Evolutionary conservation across 2,888 invertebrate genomes (phyloP), one percentile per base, ranked within the genome.

Genomic region (Nebria brevicollis): DNA sequence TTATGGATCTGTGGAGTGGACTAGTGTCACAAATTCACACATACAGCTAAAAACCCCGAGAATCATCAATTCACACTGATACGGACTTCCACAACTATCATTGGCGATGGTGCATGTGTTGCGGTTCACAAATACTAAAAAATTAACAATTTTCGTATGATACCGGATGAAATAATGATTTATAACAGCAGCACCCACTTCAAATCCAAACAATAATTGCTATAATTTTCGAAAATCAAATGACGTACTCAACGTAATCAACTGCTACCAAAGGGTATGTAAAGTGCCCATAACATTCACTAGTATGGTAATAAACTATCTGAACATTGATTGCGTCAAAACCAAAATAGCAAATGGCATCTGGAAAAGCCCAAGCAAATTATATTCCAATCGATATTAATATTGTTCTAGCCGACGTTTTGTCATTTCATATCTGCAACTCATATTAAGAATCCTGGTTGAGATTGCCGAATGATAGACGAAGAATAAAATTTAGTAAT

Each of bases 61-160:
- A 70, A 26, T 70, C 26, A 70, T 70, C 70, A 70, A 70, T 70
- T 26, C 70, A 15, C 70, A 26, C 20, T 2, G 25, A 2, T 2
- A 13, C 26, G 70, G 25, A 20, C 70, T 26, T 26, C 11, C 70
- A 70, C 25, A 11, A 8, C 70, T 34, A 70, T 26, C 70, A 25
- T 26, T 26, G 70, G 70, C 1, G 13, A 70, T 70, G 70, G 25
- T 70, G 20, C 15, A 70, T 70, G 20, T 34, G 20, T 70, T 70
- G 70, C 20, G 70, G 70, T 70, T 0, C 26, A 15, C 70, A 70
- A 70, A 70, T 34, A 70, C 11, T 20, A 70, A 70, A 70, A 70
- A 70, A 70, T 70, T 1, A 20, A 70, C 70, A 70, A 70, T 70
- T 70, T 70, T 20, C 70, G 26, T 20, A 25, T 70, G 70, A 70